Evolutionary conservation across 2,797 vertebrate genomes (phyloP).

Genomic region (Enteromius argenteus): DNA sequence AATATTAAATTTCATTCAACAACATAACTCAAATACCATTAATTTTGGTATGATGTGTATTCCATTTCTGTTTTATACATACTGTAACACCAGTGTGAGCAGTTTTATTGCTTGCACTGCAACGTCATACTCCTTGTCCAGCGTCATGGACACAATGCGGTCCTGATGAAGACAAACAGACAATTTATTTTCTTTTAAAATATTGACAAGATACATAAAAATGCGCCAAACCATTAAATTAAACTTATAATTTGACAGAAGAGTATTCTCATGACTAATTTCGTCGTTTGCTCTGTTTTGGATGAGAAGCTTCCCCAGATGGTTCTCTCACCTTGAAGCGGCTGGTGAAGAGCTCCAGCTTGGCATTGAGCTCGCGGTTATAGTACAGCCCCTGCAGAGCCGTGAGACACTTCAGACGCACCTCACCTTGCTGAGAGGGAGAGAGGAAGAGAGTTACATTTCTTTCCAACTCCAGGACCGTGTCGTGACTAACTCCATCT

Average conservation of each 20-base stretch:
- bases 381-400: slow-evolving; percentile 98
- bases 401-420: slow-evolving; percentile 98
- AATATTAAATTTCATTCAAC: neutral
- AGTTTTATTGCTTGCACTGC: slow-evolving; percentile 99
- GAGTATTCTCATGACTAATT: neutral
- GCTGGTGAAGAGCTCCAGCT: slow-evolving; percentile 98
- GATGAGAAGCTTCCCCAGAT: slow-evolving; percentile 39
- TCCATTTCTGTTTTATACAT: slow-evolving; percentile 73
- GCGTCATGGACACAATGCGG: slow-evolving; percentile 98
- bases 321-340: slow-evolving; percentile 93
- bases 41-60: neutral
- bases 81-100: slow-evolving; percentile 99
- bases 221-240: neutral
- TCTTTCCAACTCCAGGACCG: neutral
- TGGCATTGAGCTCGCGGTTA: slow-evolving; percentile 98
- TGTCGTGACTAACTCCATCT: neutral
- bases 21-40: neutral
- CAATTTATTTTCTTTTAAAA: neutral
- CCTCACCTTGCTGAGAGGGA: slow-evolving; percentile 93
- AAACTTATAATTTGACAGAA: neutral
- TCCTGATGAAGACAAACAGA: slow-evolving; percentile 79
- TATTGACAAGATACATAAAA: neutral
- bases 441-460: slow-evolving; percentile 45
- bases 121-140: slow-evolving; percentile 99
- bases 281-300: slow-evolving; percentile 25